These are phyloP conservation scores for Atta cephalotes DNA, from an alignment of 1,140 invertebrate genomes.

Conservation along the genomic window DNA sequence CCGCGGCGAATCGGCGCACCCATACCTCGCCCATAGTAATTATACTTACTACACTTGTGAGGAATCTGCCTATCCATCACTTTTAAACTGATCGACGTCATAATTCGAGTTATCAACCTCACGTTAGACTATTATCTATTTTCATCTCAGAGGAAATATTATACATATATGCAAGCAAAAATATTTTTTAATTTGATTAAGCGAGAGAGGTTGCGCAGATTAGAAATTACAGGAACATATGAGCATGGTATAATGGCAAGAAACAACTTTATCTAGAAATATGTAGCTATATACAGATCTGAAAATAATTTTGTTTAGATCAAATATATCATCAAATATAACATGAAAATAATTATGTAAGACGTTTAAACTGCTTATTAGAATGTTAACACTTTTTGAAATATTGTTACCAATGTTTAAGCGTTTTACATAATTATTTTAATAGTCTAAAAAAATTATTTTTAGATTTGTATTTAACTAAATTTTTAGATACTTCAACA, in stretches of 20 bases:
- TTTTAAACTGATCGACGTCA: constrained; percentile 81
- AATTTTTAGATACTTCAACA: no score
- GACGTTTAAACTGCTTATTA: no score
- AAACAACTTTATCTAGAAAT: no score
- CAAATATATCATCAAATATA: no score
- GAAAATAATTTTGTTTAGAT: no score
- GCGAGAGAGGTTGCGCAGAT: background rate
- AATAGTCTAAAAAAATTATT: no score
- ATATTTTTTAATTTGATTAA: constrained; percentile 52
- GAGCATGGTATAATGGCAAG: background rate
- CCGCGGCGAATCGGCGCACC: constrained; percentile 69
- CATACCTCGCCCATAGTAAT: constrained; percentile 77
- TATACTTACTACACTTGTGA: constrained; percentile 69
- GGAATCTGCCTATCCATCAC: constrained; percentile 77
- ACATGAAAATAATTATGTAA: no score
- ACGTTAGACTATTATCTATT: constrained; percentile 43
- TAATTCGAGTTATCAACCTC: constrained; percentile 80
- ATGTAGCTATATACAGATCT: no score
- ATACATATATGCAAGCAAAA: background rate
- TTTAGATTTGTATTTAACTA: no score
- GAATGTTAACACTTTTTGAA: no score
- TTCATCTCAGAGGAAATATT: constrained; percentile 53
- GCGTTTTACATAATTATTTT: no score
- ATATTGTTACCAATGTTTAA: no score
- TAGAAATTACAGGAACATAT: background rate